Conservation (phyloP, 2,113 vertebrate genomes). For the Triplophysa dalaica region DNA sequence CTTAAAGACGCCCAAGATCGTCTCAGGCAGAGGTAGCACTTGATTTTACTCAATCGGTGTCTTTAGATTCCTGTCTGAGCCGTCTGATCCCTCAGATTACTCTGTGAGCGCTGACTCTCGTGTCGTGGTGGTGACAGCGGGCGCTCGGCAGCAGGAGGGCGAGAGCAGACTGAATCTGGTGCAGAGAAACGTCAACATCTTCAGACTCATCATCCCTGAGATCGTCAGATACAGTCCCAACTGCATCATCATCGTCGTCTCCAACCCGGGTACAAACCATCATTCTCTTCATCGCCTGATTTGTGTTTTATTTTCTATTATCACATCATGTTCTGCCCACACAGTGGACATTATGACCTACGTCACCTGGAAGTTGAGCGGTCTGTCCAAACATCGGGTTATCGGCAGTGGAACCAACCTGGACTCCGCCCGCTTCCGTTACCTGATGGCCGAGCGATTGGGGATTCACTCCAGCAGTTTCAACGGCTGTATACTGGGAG, state of each 20-base stretch:
- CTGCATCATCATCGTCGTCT: slow-evolving; percentile 61
- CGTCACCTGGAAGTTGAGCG: slow-evolving; percentile 66
- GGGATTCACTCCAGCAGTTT: slow-evolving; percentile 58
- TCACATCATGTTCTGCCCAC: background rate
- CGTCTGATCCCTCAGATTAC: slow-evolving; percentile 54
- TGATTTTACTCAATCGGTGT: background rate
- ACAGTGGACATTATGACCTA: slow-evolving; percentile 66
- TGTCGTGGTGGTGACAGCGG: slow-evolving; percentile 58
- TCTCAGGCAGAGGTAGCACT: slow-evolving; percentile 58
- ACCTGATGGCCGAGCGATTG: slow-evolving; percentile 58
- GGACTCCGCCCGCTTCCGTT: slow-evolving; percentile 65
- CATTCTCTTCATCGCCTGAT: no score
- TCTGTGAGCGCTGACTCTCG: slow-evolving; percentile 61
- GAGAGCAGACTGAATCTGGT: slow-evolving; percentile 59
- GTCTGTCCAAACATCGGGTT: slow-evolving; percentile 59
- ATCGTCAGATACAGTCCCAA: slow-evolving; percentile 60
- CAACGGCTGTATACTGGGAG: slow-evolving; percentile 61
- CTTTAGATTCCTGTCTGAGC: background rate
- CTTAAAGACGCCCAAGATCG: slow-evolving; percentile 63
- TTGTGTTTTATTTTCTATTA: background rate
- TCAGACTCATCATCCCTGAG: slow-evolving; percentile 62
- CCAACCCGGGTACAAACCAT: slow-evolving; percentile 58
- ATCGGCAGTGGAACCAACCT: slow-evolving; percentile 65
- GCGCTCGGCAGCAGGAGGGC: slow-evolving; percentile 59
- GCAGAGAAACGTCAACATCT: slow-evolving; percentile 60